A percentile compares a stretch with the other conserved stretches of the same genome.
Conservation (phyloP, 2,113 vertebrate species). For the Carassius auratus region DNA sequence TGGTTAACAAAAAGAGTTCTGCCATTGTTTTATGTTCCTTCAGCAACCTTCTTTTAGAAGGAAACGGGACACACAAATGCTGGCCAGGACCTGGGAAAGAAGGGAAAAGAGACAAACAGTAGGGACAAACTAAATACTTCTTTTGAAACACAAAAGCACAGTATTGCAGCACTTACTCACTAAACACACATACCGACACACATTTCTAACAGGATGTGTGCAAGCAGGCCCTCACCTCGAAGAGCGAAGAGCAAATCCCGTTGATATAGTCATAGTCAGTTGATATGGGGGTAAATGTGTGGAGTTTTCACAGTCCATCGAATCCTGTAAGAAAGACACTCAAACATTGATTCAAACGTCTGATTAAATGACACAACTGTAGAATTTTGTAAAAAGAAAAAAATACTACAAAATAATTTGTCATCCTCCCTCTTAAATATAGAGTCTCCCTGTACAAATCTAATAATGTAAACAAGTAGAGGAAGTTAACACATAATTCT, state of each 20-base stretch:
- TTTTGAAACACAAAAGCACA: background rate
- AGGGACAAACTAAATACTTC: background rate
- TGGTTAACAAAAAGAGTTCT: constrained; percentile 48
- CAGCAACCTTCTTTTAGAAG: constrained; percentile 85
- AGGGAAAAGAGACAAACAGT: background rate
- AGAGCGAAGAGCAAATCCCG: constrained; percentile 86
- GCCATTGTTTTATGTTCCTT: constrained; percentile 86
- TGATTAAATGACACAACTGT: background rate
- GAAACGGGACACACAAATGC: constrained; percentile 79
- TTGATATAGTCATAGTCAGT: constrained; percentile 85
- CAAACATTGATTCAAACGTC: background rate
- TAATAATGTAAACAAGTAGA: background rate
- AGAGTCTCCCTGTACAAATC: background rate
- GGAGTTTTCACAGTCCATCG: constrained; percentile 92
- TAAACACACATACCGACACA: constrained; percentile 15
- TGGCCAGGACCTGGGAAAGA: constrained; percentile 75
- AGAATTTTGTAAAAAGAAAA: background rate
- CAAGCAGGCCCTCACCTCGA: constrained; percentile 78
- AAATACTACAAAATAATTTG: background rate
- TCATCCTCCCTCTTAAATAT: background rate
- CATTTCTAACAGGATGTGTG: background rate
- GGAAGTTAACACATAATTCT: background rate
- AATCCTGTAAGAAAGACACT: constrained; percentile 72
- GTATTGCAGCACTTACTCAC: background rate
- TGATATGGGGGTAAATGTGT: constrained; percentile 90